phyloP scores from a whole-genome alignment of 2,797 vertebrate species.

The Zalophus californianus region DNA sequence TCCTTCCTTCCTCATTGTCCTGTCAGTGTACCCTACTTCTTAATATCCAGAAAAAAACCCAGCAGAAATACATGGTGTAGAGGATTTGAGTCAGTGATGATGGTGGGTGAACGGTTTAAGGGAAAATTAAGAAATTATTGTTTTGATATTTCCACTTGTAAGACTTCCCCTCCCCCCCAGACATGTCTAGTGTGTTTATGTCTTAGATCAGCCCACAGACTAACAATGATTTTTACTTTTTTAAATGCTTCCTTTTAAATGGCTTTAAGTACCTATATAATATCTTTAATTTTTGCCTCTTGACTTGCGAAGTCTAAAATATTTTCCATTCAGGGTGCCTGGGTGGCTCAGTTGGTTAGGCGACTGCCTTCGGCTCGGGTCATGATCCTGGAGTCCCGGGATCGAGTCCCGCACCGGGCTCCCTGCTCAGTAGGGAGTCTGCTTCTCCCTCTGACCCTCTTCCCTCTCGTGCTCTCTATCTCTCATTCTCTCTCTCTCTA shows the following conservation, averaged over 20 bases:
- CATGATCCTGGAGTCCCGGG: no score
- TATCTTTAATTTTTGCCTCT: slow-evolving; percentile 21
- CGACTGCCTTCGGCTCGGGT: no score
- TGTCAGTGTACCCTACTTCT: slow-evolving; percentile 13
- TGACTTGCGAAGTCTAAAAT: slow-evolving; percentile 45
- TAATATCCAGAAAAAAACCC: background rate
- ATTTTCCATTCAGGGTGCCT: background rate
- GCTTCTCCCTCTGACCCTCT: no score
- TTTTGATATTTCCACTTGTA: slow-evolving; percentile 1
- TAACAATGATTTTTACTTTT: background rate
- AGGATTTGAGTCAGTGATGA: slow-evolving; percentile 23
- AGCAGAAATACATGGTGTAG: background rate
- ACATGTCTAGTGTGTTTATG: background rate
- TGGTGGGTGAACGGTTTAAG: background rate
- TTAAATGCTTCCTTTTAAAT: slow-evolving; percentile 29
- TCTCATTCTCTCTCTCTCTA: no score
- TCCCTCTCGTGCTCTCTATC: no score
- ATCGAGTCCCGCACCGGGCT: no score
- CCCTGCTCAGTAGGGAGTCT: no score
- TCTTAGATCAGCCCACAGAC: slow-evolving; percentile 40
- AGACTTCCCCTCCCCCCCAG: background rate
- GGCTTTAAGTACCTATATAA: background rate
- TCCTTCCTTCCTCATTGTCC: background rate
- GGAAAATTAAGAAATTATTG: background rate
- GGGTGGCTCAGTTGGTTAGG: no score